phyloP scores from a whole-genome alignment of 1,140 invertebrate genomes.

The Ceratitis capitata region DNA sequence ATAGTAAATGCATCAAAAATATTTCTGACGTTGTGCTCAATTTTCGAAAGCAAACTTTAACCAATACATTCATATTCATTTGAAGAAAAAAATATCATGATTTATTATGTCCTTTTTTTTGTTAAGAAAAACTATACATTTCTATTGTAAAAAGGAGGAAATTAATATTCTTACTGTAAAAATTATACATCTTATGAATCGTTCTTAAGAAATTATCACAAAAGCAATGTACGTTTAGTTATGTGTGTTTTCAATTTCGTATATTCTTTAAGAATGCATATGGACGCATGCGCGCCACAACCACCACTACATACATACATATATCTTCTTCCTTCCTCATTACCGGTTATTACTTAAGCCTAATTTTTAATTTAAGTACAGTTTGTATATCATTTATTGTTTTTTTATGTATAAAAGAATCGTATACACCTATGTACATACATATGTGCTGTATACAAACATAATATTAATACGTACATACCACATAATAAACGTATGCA shows the following conservation, averaged over 20 bases:
- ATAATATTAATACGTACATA: background rate
- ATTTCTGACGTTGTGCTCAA: background rate
- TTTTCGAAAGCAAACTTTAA: background rate
- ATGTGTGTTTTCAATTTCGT: background rate
- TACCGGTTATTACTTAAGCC: background rate
- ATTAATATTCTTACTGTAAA: background rate
- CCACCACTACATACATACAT: too few relatives aligned
- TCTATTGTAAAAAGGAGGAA: background rate
- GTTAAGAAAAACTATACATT: too few relatives aligned
- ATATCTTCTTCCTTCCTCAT: background rate
- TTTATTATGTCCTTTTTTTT: too few relatives aligned
- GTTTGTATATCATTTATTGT: slow-evolving; percentile 31
- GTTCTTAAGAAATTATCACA: background rate
- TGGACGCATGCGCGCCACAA: background rate
- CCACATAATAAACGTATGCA: background rate
- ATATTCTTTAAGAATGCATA: background rate
- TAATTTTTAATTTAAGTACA: background rate
- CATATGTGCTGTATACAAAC: background rate
- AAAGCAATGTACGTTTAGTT: background rate
- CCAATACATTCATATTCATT: background rate
- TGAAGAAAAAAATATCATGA: background rate
- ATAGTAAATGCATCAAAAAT: background rate
- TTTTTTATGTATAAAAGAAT: slow-evolving; percentile 12
- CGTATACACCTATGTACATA: background rate
- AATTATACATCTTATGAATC: too few relatives aligned